Evolutionary conservation across 2,888 invertebrate species (phyloP), one percentile per base, ranked within the genome.

Genomic region (Ecdyonurus torrentis): DNA sequence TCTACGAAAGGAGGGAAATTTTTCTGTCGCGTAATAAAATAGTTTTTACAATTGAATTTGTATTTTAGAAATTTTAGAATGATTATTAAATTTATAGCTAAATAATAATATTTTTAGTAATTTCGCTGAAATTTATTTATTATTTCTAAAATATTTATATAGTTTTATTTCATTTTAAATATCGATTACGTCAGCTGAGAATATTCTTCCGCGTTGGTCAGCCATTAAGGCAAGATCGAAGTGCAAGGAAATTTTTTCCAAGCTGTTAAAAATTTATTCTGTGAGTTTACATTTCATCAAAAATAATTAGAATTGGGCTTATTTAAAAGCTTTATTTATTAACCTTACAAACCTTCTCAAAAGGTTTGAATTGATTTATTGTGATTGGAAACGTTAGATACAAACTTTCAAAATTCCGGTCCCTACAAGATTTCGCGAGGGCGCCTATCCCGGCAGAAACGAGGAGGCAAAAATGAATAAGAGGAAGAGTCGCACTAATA

Each of bases 401-500:
- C 65, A 74, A 76, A 70, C 75, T 71, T 72, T 81, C 86, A 87
- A 87, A 86, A 87, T 87, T 87, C 86, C 87, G 86, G 86, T 86
- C 84, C 86, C 86, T 78, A 86, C 86, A 83, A 84, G 82, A 79
- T 85, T 83, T 81, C 83, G 82, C 81, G 85, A 86, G 81, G 81
- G 83, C 83, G 85, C 85, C 84, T 84, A 83, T 80, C 80, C 83
- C 80, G 83, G 83, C 74, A 75, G 74, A 72, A 76, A 72, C 72
- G 73, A 73, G 74, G 77, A 76, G 73, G 76, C 72, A 77, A 83
- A 83, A 75, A 86, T 85, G 84, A 89, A 87, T 75, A 88, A 89
- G 79, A 84, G 87, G 78, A 90, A 89, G 82, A 88, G 83, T 80
- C 86, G 89, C 77, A 83, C 87, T 73, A 86, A 84, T 74, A 80